A percentile compares a stretch with the other conserved stretches of the same genome.
These are phyloP conservation scores for Pseudomyrmex gracilis DNA, from an alignment of 1,140 invertebrate species.

Conservation along the genomic window DNA sequence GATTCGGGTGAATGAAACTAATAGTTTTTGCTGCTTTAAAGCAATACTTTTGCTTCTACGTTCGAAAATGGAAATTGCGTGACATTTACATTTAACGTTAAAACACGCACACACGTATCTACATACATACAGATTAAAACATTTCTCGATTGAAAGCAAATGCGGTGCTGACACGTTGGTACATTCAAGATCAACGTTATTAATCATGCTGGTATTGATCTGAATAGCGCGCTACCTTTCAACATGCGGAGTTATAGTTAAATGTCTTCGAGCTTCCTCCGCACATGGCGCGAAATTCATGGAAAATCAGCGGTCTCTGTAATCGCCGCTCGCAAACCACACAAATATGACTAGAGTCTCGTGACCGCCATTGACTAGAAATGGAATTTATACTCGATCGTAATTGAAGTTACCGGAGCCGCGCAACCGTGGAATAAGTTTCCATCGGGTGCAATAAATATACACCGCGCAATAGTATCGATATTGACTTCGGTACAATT, in stretches of 20 bases:
- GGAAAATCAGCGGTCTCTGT: constrained; percentile 74
- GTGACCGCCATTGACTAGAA: constrained; percentile 72
- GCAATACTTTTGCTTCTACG: neutral
- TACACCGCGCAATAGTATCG: neutral
- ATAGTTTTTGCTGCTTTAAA: neutral
- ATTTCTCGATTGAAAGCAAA: constrained; percentile 4
- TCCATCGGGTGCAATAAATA: constrained; percentile 15
- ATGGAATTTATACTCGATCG: constrained; percentile 73
- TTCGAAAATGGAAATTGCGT: neutral
- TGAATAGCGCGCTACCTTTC: constrained; percentile 47
- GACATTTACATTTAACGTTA: neutral
- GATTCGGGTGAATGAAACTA: neutral
- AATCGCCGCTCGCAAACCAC: constrained; percentile 69
- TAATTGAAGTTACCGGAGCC: constrained; percentile 72
- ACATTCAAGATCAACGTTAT: constrained; percentile 41
- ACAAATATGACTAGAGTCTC: constrained; percentile 77
- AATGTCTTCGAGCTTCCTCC: constrained; percentile 66
- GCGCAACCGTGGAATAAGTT: constrained; percentile 69
- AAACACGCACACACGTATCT: too few relatives aligned
- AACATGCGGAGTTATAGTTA: constrained; percentile 63
- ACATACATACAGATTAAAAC: neutral
- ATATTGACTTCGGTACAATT: constrained; percentile 1
- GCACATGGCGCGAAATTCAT: constrained; percentile 64
- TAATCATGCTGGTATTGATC: constrained; percentile 55
- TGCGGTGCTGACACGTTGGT: neutral